Evolutionary conservation across 2,113 vertebrate species (phyloP), one percentile per base, ranked within the genome.

Genomic region (Emydura subglobosa): DNA sequence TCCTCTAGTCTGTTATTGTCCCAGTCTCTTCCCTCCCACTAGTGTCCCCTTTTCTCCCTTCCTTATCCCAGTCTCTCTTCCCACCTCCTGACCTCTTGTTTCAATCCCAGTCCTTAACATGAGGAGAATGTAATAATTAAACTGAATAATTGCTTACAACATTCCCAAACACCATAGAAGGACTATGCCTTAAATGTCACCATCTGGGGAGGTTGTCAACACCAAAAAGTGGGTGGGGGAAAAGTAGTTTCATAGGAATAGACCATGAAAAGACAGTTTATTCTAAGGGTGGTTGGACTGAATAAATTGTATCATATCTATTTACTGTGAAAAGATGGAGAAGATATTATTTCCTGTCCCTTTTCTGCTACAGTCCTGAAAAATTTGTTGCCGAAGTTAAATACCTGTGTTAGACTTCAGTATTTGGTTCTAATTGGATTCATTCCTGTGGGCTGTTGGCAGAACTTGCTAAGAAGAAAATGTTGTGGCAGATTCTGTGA

Each of bases 401-500:
- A 96, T 94, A 68, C 90, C 94, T 92, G 92, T 93, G 83, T 92
- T 96, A 92, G 74, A 83, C 78, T 88, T 92, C 80, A 14, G 1
- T 83, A 79, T 88, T 91, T 95, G 87, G 49, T 82, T 91, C 54
- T 50, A 31, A 31, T 88, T 96, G 95, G 95, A 90, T 54, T 1
- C 2, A 54, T 94, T 92, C 92, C 6, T 1, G 92, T 31, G 0
- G 82, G 76, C 68, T 82, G n/a, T 8, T 96, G 96, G 94, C 96
- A 97, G 94, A 93, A 82, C 47, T 88, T 51, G 11, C 83, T 90
- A 89, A 57, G 57, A 54, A 88, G 79, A 83, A 96, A 97, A 96
- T 95, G 95, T 97, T 97, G 95, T 97, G 92, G 96, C 94, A 97
- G 82, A 85, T n/a, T 92, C 96, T 93, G 93, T 47, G 54, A 89